These are phyloP conservation scores for Volucella zonaria DNA, from an alignment of 2,888 invertebrate species.

Conservation along the genomic window DNA sequence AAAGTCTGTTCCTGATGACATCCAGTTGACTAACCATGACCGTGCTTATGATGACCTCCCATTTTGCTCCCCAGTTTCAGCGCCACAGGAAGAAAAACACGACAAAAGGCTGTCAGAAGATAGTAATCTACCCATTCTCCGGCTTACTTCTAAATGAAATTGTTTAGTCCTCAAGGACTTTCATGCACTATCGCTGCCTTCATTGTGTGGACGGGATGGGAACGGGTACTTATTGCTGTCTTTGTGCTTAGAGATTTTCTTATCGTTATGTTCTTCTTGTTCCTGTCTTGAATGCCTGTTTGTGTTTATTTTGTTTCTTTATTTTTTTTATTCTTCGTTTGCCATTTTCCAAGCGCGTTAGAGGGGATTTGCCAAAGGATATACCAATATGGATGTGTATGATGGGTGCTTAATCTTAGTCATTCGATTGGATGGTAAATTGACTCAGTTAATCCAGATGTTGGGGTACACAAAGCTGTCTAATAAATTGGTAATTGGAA, in stretches of 20 bases:
- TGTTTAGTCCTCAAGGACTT: constrained; percentile 14
- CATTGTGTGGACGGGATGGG: neutral
- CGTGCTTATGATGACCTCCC: constrained; percentile 45
- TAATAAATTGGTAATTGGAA: constrained; percentile 51
- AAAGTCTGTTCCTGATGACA: constrained; percentile 20
- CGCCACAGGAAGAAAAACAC: neutral
- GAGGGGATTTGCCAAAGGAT: constrained; percentile 18
- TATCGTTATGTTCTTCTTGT: constrained; percentile 4
- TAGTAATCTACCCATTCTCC: constrained; percentile 7
- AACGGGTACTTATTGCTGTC: neutral
- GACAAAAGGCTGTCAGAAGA: constrained; percentile 29
- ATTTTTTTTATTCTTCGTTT: constrained; percentile 6
- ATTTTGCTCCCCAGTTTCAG: neutral
- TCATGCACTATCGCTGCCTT: constrained; percentile 1
- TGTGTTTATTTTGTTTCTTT: constrained; percentile 12
- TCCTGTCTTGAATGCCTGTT: neutral
- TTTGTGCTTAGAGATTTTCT: constrained; percentile 9
- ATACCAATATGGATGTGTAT: constrained; percentile 14
- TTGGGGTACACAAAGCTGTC: constrained; percentile 8
- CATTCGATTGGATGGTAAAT: constrained; percentile 30
- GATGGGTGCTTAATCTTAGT: constrained; percentile 39
- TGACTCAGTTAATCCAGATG: constrained; percentile 47
- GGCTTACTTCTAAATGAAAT: constrained; percentile 21
- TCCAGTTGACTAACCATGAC: neutral
- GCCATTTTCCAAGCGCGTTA: neutral